These are phyloP conservation scores for Eriocheir sinensis DNA, from an alignment of 1,140 invertebrate genomes.

Conservation along the genomic window DNA sequence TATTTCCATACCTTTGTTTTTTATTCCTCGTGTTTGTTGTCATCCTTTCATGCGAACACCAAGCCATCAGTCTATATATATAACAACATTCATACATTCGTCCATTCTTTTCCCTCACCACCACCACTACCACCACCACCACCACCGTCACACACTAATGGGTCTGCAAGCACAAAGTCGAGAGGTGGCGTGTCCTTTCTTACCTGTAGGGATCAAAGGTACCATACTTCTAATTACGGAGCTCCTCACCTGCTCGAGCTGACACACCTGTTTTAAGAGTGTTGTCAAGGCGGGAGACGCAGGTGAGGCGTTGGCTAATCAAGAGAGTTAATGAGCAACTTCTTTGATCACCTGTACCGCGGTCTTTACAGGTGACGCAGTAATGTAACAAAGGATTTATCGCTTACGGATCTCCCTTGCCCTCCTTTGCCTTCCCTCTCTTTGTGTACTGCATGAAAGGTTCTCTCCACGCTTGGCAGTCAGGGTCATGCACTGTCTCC, in stretches of 20 bases:
- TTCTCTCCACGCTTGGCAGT: not conserved
- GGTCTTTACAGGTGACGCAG: not conserved
- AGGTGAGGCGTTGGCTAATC: not conserved
- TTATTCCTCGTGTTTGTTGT: no score
- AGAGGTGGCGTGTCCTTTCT: not conserved
- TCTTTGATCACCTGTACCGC: not conserved
- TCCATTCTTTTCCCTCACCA: not conserved
- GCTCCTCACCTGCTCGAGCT: not conserved
- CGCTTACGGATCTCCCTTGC: not conserved
- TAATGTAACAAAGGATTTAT: not conserved
- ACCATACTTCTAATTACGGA: not conserved
- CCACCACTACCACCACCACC: not conserved
- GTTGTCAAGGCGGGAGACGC: not conserved
- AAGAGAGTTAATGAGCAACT: not conserved
- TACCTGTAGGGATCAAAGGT: slow-evolving; percentile 2
- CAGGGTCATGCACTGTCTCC: not conserved
- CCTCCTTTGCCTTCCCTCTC: not conserved
- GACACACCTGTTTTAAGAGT: not conserved
- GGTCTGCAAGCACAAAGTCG: no score
- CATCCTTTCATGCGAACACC: no score
- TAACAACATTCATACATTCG: not conserved
- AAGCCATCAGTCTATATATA: not conserved
- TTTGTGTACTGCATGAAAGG: not conserved
- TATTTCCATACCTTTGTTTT: no score
- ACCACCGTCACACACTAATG: not conserved